These are phyloP conservation scores for Stenotaenia linearis DNA, from an alignment of 2,888 invertebrate genomes.

Conservation along the genomic window DNA sequence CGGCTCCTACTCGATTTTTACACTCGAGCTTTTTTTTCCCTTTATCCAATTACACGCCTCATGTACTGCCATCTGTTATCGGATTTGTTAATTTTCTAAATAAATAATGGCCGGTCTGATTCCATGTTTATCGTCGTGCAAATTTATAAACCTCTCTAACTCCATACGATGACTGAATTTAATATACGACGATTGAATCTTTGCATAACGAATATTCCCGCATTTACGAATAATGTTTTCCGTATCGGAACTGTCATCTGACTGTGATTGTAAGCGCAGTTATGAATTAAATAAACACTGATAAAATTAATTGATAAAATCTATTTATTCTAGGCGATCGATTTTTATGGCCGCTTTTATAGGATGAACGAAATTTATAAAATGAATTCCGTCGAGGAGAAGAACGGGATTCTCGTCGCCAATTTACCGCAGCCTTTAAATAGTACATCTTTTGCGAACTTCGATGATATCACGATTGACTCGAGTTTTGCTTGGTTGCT, in stretches of 20 bases:
- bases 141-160: too few species aligned
- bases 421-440: not conserved
- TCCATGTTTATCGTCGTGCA: too few species aligned
- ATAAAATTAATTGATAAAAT: not conserved
- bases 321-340: not conserved
- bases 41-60: too few species aligned
- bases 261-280: not conserved
- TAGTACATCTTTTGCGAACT: not conserved
- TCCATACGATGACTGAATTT: too few species aligned
- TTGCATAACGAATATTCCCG: too few species aligned
- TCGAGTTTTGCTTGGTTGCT: constrained; percentile 66
- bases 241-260: not conserved
- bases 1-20: too few species aligned
- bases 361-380: not conserved
- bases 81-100: too few species aligned
- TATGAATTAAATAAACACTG: not conserved
- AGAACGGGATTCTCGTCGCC: not conserved
- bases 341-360: not conserved
- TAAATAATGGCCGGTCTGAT: too few species aligned
- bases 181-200: too few species aligned
- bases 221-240: too few species aligned
- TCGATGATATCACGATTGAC: constrained; percentile 38
- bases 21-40: too few species aligned
- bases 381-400: not conserved
- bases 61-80: too few species aligned